Evolutionary conservation across 2,888 invertebrate genomes (phyloP), one percentile per base, ranked within the genome.

Genomic region (Nomada goodeniana): DNA sequence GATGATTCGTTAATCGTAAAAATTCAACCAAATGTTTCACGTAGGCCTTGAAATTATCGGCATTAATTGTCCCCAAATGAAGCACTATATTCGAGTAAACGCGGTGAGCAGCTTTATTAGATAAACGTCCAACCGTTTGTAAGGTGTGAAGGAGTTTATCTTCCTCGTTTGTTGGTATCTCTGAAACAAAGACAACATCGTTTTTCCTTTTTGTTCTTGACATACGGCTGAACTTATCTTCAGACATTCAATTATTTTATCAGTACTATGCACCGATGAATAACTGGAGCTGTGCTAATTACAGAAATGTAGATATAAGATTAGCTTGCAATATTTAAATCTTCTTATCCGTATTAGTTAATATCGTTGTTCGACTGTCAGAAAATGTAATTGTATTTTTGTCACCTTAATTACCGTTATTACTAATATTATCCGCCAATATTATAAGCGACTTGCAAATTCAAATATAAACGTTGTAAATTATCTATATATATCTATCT

Each of bases 91-190:
- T 96, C 88, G 95, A 94, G 95, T 96, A 96, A 81, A 97, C 96
- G 78, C 97, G 95, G 70, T 96, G 95, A 67, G 96, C 96, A 18
- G 96, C 96, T 93, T 96, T 96, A 76, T 96, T 95, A 88, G 96
- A 96, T 87, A 97, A 94, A 23, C 96, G 94, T 23, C 96, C 96
- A 78, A 97, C 96, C 0, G 96, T 96, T 94, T 96, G 96, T 86
- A 96, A 95, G 0, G 96, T 96, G 94, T 96, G 96, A 84, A 96
- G 92, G 23, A 96, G 96, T 72, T 96, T 96, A 93, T 97, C 96
- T 85, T 95, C 95, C 86, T 94, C 95, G 71, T 94, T 94, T 68
- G 95, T 91, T 88, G 95, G 95, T 89, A 94, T 88, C 95, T 53
- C 76, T 86, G 65, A 29, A 80, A 83, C 70, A 9, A 65, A 63